Percentiles rank a stretch among this genome's conserved stretches.
phyloP scores from a whole-genome alignment of 2,797 vertebrate species.

The Lutjanus argentimaculatus region DNA sequence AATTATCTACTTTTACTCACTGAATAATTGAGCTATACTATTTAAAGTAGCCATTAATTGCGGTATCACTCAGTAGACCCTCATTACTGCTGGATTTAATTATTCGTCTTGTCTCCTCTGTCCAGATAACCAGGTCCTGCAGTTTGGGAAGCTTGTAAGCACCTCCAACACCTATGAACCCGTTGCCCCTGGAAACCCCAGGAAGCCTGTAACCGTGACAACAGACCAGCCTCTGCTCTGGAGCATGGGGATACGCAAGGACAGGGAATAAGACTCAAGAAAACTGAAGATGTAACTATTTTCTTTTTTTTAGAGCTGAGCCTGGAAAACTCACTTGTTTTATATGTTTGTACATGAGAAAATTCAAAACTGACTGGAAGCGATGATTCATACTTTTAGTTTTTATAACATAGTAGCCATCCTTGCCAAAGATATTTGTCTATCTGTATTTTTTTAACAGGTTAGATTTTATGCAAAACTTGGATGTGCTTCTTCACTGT shows the following conservation, averaged over 20 bases:
- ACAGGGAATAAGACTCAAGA: conserved; percentile 18
- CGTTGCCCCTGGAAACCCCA: conserved; percentile 49
- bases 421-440: background rate
- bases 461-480: background rate
- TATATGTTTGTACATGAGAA: background rate
- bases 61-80: background rate
- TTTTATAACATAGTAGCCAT: background rate
- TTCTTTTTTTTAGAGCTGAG: background rate
- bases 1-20: background rate
- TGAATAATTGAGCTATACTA: conserved; percentile 5
- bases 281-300: too few relatives aligned
- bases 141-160: conserved; percentile 87
- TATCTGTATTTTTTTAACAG: background rate
- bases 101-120: conserved; percentile 15
- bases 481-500: background rate
- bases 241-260: conserved; percentile 84
- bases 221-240: conserved; percentile 85
- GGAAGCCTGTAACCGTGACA: conserved; percentile 80
- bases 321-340: background rate
- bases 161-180: conserved; percentile 87
- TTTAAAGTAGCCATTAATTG: conserved; percentile 18
- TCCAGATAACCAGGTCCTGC: conserved; percentile 83
- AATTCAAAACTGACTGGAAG: background rate
- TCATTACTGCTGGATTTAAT: conserved; percentile 8
- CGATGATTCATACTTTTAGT: background rate